Percentiles rank a stretch among this genome's conserved stretches.
These are phyloP conservation scores for Opisthograptis luteolata DNA, from an alignment of 2,888 invertebrate species.

Conservation along the genomic window DNA sequence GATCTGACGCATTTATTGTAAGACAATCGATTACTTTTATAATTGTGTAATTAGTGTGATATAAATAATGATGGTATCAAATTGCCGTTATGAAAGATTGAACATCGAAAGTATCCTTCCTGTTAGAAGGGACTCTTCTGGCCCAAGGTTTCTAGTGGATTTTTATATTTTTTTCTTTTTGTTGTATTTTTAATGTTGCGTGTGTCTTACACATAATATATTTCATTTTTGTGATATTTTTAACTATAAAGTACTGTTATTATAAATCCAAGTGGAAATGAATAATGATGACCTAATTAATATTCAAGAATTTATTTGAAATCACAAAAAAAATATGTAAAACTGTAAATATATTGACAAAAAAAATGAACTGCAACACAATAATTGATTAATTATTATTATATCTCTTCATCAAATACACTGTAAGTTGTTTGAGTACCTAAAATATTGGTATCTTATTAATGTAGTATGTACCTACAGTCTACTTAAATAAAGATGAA, in stretches of 20 bases:
- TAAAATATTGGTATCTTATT: slow-evolving; percentile 73
- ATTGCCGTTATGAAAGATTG: slow-evolving; percentile 82
- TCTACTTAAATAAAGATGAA: slow-evolving; percentile 76
- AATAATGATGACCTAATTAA: slow-evolving; percentile 84
- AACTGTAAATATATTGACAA: slow-evolving; percentile 85
- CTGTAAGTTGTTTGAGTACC: slow-evolving; percentile 81
- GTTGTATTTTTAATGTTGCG: slow-evolving; percentile 85
- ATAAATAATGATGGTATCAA: slow-evolving; percentile 82
- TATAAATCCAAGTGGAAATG: slow-evolving; percentile 83
- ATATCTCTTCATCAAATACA: slow-evolving; percentile 80
- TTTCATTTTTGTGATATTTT: slow-evolving; percentile 86
- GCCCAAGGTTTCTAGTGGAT: slow-evolving; percentile 84
- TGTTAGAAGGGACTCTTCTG: slow-evolving; percentile 83
- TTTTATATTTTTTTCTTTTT: slow-evolving; percentile 82
- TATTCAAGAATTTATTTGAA: slow-evolving; percentile 85
- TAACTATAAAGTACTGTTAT: slow-evolving; percentile 85
- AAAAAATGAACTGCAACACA: slow-evolving; percentile 83
- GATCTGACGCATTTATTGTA: slow-evolving; percentile 85
- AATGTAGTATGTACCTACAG: slow-evolving; percentile 75
- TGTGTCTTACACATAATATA: slow-evolving; percentile 85
- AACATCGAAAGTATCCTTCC: slow-evolving; percentile 86
- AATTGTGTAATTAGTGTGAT: slow-evolving; percentile 84
- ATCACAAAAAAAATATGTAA: slow-evolving; percentile 84
- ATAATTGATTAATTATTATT: slow-evolving; percentile 71
- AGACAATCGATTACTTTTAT: slow-evolving; percentile 84